Percentiles rank a stretch among this genome's conserved stretches.
Evolutionary conservation across 2,113 vertebrate species (phyloP).

Genomic region (Scalopus aquaticus): DNA sequence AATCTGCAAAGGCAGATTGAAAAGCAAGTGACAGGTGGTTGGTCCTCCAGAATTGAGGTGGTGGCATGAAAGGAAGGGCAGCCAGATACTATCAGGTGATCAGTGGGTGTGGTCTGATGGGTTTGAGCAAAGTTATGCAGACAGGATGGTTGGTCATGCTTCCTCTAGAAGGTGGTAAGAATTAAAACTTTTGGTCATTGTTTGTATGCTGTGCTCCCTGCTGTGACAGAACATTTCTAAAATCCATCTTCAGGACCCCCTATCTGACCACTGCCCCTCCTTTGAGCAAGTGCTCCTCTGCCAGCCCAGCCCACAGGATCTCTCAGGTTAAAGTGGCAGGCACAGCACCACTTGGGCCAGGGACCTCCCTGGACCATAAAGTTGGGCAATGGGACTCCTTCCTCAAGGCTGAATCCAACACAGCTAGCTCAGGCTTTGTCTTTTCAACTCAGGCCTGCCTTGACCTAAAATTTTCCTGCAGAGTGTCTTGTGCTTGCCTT

Average conservation of each 20-base stretch:
- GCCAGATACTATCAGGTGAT: neutral
- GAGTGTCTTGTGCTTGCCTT: neutral
- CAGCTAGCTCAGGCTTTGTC: neutral
- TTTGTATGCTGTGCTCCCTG: neutral
- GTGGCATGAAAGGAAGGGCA: neutral
- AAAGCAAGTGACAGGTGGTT: neutral
- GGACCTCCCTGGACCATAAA: neutral
- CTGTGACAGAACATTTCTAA: neutral
- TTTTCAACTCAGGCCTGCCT: neutral
- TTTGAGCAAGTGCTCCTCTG: neutral
- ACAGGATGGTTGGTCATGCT: neutral
- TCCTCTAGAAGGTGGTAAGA: constrained; percentile 13
- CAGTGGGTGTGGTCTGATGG: neutral
- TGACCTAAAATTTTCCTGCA: neutral
- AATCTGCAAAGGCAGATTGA: neutral
- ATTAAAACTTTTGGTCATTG: neutral
- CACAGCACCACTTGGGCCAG: neutral
- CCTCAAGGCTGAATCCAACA: neutral
- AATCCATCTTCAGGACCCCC: neutral
- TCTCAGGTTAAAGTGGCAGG: neutral
- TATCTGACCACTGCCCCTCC: neutral
- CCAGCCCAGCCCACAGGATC: neutral
- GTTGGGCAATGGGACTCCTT: neutral
- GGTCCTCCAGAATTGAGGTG: neutral
- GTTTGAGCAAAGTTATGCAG: neutral